phyloP scores from a whole-genome alignment of 2,113 vertebrate genomes.

The Zingel zingel region DNA sequence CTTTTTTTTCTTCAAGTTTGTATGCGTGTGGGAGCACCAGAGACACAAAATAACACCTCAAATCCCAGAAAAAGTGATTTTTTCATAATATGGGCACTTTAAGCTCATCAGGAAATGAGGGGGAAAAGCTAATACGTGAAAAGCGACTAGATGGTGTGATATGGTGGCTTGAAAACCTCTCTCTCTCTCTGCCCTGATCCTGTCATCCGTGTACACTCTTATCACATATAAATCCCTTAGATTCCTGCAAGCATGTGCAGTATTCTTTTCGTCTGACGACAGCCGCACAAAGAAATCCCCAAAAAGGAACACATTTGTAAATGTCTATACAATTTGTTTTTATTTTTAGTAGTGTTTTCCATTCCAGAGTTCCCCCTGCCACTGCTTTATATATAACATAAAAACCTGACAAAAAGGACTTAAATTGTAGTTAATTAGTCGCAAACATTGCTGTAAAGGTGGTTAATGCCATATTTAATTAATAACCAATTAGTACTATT shows the following conservation, averaged over 20 bases:
- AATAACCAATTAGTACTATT: neutral
- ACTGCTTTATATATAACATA: neutral
- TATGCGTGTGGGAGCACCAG: too few relatives aligned
- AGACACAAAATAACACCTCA: too few relatives aligned
- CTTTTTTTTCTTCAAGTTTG: too few relatives aligned
- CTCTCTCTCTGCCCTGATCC: slow-evolving; percentile 21
- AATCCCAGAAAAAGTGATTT: too few relatives aligned
- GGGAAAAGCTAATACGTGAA: slow-evolving; percentile 67
- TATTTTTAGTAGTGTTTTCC: neutral
- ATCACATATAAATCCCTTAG: slow-evolving; percentile 27
- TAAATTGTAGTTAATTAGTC: neutral
- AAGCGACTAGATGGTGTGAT: slow-evolving; percentile 52
- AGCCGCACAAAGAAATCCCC: neutral
- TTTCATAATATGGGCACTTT: neutral
- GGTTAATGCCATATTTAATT: neutral
- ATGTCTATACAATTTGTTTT: neutral
- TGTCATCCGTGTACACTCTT: slow-evolving; percentile 32
- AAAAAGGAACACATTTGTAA: neutral
- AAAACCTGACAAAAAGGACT: neutral
- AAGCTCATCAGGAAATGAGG: slow-evolving; percentile 78
- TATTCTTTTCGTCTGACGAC: slow-evolving; percentile 18
- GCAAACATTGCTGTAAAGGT: neutral
- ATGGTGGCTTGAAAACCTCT: slow-evolving; percentile 23
- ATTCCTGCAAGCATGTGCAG: slow-evolving; percentile 30
- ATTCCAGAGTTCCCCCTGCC: neutral